Evolutionary conservation across 2,797 vertebrate species (phyloP), one percentile per base, ranked within the genome.

Genomic region (Melanotaenia parkinsoni): DNA sequence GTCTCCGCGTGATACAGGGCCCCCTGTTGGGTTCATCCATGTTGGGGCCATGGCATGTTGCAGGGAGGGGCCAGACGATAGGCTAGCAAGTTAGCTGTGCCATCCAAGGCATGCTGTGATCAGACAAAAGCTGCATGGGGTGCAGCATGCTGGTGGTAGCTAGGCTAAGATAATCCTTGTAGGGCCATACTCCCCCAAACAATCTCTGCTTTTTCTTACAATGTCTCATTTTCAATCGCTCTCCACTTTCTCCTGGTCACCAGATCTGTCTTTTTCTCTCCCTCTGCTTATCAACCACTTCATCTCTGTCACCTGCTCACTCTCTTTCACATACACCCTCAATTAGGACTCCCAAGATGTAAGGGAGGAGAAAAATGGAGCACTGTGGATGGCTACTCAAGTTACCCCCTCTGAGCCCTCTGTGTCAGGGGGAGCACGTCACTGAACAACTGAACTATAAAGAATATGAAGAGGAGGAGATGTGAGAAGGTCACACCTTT

Each of bases 61-160:
- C 33, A 62, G 38, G 74, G 72, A 70, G 81, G 79, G 80, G 72
- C 51, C 1, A 13, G 74, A 43, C n/a, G 16, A 68, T 63, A 67
- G 67, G 68, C 62, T 73, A 76, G 67, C 60, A 40, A 70, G 80
- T 78, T 74, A 71, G 81, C 76, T 79, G 80, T 71, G 83, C 86
- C 72, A 70, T 76, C 61, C 67, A 67, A 59, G 71, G 50, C 80
- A 63, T 63, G 80, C 82, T 85, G 86, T 85, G 88, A 92, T 92
- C 88, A 92, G 82, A 94, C 90, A 91, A 84, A 88, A 89, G 82
- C 90, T 86, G 86, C 85, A 81, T 74, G 87, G 82, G 86, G 91
- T 24, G 85, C 83, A 76, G 72, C 63, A 5, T 64, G 63, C 69
- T 68, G 76, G 68, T 73, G 71, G 58, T 80, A 76, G 82, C 79